Evolutionary conservation across 2,888 invertebrate species (phyloP), one percentile per base, ranked within the genome.

Genomic region (Pogonocherus hispidulus): DNA sequence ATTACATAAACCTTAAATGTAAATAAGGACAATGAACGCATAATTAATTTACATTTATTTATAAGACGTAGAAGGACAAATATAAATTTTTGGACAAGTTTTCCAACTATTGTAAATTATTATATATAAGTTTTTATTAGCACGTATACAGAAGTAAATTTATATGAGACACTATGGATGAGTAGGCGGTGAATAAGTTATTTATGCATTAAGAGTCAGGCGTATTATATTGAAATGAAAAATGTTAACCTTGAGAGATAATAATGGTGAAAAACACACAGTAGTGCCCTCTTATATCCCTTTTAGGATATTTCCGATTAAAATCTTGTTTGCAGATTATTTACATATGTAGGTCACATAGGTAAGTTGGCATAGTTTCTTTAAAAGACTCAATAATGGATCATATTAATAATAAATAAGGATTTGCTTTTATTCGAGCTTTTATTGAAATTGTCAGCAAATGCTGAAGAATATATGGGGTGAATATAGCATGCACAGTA

Each of bases 21-120:
- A 44, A 57, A 57, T 57, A 46, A 23, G 57, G 57, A 57, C 57
- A 57, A 57, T 41, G 57, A 46, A 57, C 57, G 57, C 57, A 22
- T 20, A 57, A 14, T 56, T 56, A 56, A 22, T 37, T 41, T 22
- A 56, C 20, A n/a, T 37, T 41, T 22, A 11, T 22, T 27, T 44
- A 32, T 41, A n/a, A 41, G 27, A 22, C 44, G 41, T 20, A 19
- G 57, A 18, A 46, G 44, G 23, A 57, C 46, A 41, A 11, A 23
- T 20, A 55, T 22, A 23, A 41, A 57, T 22, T 57, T 46, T 18
- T 41, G 46, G 32, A 16, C 16, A 52, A 18, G 18, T 18, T 32
- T 23, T 3, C 9, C 16, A 5, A 6, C 4, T 47, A 20, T 47
- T 47, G n/a, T 32, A 32, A 32, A 32, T 32, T 32, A 32, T 1